Evolutionary conservation across 2,113 vertebrate genomes (phyloP).

Genomic region (Rhea pennata): DNA sequence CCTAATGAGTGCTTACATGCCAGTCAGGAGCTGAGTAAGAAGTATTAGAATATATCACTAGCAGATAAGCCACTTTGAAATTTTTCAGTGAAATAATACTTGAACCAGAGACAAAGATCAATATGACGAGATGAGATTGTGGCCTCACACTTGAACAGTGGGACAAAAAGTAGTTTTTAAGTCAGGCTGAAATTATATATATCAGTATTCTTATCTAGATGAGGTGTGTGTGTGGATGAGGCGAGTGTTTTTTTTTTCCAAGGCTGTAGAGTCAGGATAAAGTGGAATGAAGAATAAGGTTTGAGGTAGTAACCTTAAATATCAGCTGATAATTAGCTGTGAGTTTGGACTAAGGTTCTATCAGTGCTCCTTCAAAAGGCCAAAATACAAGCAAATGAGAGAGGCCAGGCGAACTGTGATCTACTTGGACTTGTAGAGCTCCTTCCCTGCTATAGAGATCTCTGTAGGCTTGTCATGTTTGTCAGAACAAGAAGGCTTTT

Average conservation of each 20-base stretch:
- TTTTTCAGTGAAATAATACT: not conserved
- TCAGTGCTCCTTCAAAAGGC: not conserved
- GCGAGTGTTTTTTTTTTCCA: too few relatives aligned
- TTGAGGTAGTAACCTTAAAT: not conserved
- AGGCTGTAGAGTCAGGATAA: not conserved
- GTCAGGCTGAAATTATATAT: not conserved
- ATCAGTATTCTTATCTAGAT: not conserved
- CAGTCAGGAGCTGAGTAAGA: not conserved
- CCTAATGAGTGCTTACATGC: not conserved
- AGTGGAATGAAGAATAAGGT: not conserved
- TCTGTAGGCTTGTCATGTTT: not conserved
- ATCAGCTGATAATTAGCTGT: not conserved
- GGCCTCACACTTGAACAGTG: not conserved
- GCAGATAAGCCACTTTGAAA: not conserved
- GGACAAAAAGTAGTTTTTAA: not conserved
- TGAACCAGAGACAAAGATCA: not conserved
- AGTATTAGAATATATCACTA: not conserved
- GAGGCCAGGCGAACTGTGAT: too few relatives aligned
- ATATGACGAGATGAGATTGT: not conserved
- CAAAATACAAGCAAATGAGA: not conserved
- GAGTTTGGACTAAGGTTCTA: too few relatives aligned
- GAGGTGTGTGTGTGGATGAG: too few relatives aligned
- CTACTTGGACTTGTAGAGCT: not conserved
- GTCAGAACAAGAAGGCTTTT: too few relatives aligned
- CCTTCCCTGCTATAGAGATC: too few relatives aligned